A percentile compares a stretch with the other conserved stretches of the same genome.
Evolutionary conservation across 2,888 invertebrate genomes (phyloP).

Genomic region (Cheilosia urbana): DNA sequence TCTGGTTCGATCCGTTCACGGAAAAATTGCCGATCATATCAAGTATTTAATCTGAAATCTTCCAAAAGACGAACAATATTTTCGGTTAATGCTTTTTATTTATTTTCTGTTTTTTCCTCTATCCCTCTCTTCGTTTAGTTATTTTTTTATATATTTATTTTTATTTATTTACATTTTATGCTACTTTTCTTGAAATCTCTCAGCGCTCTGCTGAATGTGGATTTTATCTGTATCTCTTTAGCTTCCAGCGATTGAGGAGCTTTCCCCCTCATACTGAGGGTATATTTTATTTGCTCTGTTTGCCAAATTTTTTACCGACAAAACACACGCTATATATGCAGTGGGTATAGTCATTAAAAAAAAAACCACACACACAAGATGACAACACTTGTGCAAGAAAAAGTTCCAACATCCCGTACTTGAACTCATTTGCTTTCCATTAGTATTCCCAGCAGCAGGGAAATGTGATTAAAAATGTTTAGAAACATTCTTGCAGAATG

Average conservation of each 20-base stretch:
- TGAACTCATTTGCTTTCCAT: background rate
- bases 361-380: too few species aligned
- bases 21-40: conserved; percentile 1
- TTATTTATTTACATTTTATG: background rate
- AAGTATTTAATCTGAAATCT: conserved; percentile 27
- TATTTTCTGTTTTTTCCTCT: background rate
- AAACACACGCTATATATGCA: background rate
- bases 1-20: conserved; percentile 7
- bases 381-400: conserved; percentile 56
- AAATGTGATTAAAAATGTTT: conserved; percentile 8
- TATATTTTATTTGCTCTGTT: conserved; percentile 6
- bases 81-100: background rate
- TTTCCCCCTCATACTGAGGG: background rate
- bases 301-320: conserved; percentile 32
- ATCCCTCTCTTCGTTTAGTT: background rate
- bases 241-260: conserved; percentile 20
- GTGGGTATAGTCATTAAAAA: background rate
- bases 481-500: conserved; percentile 25
- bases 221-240: conserved; percentile 37
- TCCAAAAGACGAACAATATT: background rate
- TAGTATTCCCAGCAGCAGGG: background rate
- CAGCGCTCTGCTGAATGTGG: conserved; percentile 45
- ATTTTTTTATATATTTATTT: too few species aligned
- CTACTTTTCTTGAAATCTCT: conserved; percentile 8
- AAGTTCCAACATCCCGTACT: conserved; percentile 45